phyloP scores from a whole-genome alignment of 2,113 vertebrate species.

The Pleuronectes platessa region DNA sequence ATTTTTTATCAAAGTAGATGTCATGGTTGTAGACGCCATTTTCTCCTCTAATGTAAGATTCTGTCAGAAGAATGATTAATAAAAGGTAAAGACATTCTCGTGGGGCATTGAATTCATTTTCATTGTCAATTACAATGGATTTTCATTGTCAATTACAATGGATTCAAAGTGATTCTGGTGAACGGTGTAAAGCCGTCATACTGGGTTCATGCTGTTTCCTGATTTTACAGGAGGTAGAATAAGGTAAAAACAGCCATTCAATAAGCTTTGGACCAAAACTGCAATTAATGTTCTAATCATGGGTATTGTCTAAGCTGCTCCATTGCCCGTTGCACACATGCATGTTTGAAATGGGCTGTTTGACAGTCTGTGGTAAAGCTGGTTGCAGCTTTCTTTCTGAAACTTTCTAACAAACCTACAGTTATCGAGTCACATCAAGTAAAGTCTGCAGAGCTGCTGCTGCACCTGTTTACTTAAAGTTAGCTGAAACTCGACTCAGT shows the following conservation, averaged over 20 bases:
- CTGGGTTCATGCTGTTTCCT: not conserved
- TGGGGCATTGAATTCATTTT: conserved; percentile 9
- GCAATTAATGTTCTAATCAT: no score
- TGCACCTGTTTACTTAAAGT: no score
- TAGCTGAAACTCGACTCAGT: no score
- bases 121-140: conserved; percentile 15
- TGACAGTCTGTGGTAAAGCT: no score
- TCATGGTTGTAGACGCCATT: conserved; percentile 11
- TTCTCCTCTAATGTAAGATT: conserved; percentile 13
- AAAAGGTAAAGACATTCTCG: conserved; percentile 11
- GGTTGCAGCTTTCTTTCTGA: no score
- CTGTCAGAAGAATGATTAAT: conserved; percentile 26
- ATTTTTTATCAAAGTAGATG: conserved; percentile 20
- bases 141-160: conserved; percentile 15
- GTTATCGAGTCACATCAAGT: no score
- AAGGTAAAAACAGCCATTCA: not conserved
- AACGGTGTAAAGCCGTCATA: not conserved
- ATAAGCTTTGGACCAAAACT: not conserved
- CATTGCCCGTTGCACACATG: no score
- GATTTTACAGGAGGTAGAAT: not conserved
- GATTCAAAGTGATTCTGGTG: conserved; percentile 14
- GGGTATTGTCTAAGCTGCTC: no score
- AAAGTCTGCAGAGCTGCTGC: no score
- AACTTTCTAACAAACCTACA: no score
- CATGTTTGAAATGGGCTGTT: no score